A percentile compares a stretch with the other conserved stretches of the same genome.
These are phyloP conservation scores for Anorthoa munda DNA, from an alignment of 2,888 invertebrate species.

Conservation along the genomic window DNA sequence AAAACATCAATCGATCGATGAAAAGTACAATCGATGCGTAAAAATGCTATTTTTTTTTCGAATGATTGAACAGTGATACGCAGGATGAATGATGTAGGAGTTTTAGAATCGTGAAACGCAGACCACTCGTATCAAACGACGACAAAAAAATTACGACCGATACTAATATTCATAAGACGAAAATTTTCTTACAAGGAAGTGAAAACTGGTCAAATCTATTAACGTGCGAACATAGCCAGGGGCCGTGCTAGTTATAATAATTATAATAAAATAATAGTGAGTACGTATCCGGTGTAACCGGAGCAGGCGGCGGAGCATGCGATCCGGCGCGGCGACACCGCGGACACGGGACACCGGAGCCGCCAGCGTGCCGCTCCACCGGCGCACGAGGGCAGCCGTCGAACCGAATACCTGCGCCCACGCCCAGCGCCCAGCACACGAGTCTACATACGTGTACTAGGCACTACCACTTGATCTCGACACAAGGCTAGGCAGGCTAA, in stretches of 20 bases:
- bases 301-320: conserved; percentile 71
- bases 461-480: conserved; percentile 9
- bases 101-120: neutral
- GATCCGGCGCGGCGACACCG: conserved; percentile 73
- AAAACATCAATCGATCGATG: neutral
- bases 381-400: conserved; percentile 56
- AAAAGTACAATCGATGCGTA: neutral
- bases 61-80: too few species aligned
- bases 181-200: neutral
- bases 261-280: conserved; percentile 28
- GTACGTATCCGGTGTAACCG: conserved; percentile 57
- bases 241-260: neutral
- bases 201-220: neutral
- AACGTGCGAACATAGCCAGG: neutral
- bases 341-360: conserved; percentile 70
- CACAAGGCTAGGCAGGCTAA: neutral
- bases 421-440: neutral
- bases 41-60: too few species aligned
- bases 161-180: neutral
- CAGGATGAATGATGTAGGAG: too few species aligned
- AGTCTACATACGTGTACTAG: neutral
- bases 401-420: conserved; percentile 41
- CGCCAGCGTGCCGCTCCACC: conserved; percentile 69
- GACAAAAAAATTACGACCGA: neutral
- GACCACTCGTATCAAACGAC: neutral